These are phyloP conservation scores for Fragum whitleyi DNA, from an alignment of 2,888 invertebrate species.

Conservation along the genomic window DNA sequence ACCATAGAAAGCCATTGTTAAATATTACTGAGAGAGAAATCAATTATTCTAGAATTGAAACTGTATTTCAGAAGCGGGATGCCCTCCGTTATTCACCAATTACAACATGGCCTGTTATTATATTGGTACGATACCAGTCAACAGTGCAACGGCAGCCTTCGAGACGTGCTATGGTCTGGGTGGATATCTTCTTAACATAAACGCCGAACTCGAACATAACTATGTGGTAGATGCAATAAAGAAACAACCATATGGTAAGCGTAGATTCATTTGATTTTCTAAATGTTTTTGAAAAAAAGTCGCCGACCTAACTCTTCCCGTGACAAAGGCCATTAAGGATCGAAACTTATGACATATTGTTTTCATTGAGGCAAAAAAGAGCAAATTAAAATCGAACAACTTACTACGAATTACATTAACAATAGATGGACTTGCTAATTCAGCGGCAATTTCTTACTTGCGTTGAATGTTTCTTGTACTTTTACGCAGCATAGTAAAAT, in stretches of 20 bases:
- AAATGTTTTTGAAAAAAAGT: neutral
- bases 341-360: neutral
- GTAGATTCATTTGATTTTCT: too few species aligned
- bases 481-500: too few species aligned
- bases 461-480: too few species aligned
- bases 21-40: too few species aligned
- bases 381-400: too few species aligned
- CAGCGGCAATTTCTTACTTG: too few species aligned
- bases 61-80: conserved; percentile 20
- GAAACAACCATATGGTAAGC: conserved; percentile 38
- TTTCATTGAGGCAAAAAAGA: too few species aligned
- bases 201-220: conserved; percentile 34
- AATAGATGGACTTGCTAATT: too few species aligned
- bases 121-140: conserved; percentile 25
- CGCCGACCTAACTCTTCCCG: neutral
- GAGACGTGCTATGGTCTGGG: conserved; percentile 35
- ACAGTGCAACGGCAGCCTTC: conserved; percentile 31
- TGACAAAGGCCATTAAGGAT: neutral
- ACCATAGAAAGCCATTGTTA: too few species aligned
- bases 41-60: too few species aligned
- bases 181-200: conserved; percentile 49
- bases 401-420: too few species aligned
- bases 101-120: conserved; percentile 47
- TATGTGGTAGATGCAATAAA: conserved; percentile 24
- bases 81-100: conserved; percentile 37